A percentile compares a stretch with the other conserved stretches of the same genome.
These are phyloP conservation scores for Nowickia ferox DNA, from an alignment of 2,888 invertebrate species.

Conservation along the genomic window DNA sequence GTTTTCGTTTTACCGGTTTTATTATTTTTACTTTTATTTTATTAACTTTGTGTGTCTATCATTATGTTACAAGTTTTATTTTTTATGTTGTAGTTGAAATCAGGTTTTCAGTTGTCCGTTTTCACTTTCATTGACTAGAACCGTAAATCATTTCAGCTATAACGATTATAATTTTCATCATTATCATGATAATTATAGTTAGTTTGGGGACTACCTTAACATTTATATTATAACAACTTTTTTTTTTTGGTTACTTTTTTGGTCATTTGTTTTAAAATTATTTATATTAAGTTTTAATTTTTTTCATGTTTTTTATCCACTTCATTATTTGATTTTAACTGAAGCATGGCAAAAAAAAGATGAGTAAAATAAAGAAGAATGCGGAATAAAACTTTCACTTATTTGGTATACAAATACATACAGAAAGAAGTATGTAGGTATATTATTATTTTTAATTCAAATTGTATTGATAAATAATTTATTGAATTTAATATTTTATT, in stretches of 20 bases:
- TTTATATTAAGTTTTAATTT: conserved; percentile 46
- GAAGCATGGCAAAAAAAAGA: conserved; percentile 76
- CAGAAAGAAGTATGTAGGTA: neutral
- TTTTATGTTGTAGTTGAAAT: neutral
- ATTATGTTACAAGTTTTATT: conserved; percentile 19
- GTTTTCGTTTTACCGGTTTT: conserved; percentile 49
- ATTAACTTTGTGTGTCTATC: neutral
- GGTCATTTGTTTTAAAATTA: conserved; percentile 54
- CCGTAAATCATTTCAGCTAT: conserved; percentile 46
- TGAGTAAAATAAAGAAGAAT: conserved; percentile 73
- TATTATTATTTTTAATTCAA: conserved; percentile 25
- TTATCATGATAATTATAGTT: conserved; percentile 20
- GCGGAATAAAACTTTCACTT: conserved; percentile 82
- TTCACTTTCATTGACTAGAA: conserved; percentile 70
- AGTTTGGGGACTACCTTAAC: conserved; percentile 60
- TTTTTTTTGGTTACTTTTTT: conserved; percentile 58
- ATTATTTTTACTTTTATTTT: conserved; percentile 2
- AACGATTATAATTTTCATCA: conserved; percentile 24
- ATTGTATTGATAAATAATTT: conserved; percentile 30
- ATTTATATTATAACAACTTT: conserved; percentile 73
- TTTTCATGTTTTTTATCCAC: conserved; percentile 42
- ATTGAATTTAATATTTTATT: conserved; percentile 3
- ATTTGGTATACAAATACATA: conserved; percentile 59
- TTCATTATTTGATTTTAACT: conserved; percentile 76
- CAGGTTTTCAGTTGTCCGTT: conserved; percentile 44